Evolutionary conservation across 2,888 invertebrate genomes (phyloP).

Genomic region (Apotomis turbidana): DNA sequence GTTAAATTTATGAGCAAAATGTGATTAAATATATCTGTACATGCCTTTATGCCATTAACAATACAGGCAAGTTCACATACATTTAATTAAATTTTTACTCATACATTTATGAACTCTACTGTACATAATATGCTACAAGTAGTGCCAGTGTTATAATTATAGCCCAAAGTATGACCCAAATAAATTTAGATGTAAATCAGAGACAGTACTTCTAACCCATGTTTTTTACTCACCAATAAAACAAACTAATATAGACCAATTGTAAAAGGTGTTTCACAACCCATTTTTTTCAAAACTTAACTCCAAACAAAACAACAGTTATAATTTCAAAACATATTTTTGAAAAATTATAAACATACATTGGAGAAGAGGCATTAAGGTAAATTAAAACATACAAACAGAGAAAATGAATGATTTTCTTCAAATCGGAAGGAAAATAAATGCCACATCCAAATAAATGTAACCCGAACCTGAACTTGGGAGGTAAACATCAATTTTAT

Average conservation of each 20-base stretch:
- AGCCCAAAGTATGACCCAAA: too few relatives aligned
- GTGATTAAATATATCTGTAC: too few relatives aligned
- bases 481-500: conserved; percentile 26
- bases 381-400: conserved; percentile 8
- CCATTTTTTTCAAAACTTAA: not conserved
- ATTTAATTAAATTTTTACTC: too few relatives aligned
- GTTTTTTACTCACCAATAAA: not conserved
- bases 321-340: conserved; percentile 2
- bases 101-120: too few relatives aligned
- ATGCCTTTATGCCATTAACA: too few relatives aligned
- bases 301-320: conserved; percentile 1
- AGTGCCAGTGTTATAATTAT: too few relatives aligned
- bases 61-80: too few relatives aligned
- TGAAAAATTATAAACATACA: not conserved
- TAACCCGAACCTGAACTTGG: conserved; percentile 25
- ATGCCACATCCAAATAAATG: conserved; percentile 6
- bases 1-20: too few relatives aligned
- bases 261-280: not conserved
- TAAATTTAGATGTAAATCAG: too few relatives aligned
- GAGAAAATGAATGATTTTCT: not conserved
- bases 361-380: not conserved
- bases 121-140: too few relatives aligned
- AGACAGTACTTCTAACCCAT: too few relatives aligned
- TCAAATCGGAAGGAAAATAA: conserved; percentile 3
- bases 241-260: not conserved